These are phyloP conservation scores for Lithobates pipiens DNA, from an alignment of 2,797 vertebrate species.

Conservation along the genomic window DNA sequence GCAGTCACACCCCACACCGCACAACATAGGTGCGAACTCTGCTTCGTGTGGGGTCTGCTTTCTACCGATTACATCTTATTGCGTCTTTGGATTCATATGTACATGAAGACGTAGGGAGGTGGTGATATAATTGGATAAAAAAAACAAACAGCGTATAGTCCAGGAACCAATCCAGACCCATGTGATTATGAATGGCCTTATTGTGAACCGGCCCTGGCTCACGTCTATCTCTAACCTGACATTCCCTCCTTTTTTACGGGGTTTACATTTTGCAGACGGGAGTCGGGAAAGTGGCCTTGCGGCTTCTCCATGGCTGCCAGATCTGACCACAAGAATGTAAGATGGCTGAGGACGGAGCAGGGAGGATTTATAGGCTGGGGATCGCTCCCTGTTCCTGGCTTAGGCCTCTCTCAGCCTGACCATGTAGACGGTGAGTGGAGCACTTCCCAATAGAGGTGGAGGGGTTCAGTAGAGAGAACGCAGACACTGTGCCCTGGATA, in stretches of 20 bases:
- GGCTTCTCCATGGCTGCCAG: conserved; percentile 73
- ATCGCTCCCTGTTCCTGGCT: conserved; percentile 10
- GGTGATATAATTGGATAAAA: not conserved
- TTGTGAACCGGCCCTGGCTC: conserved; percentile 32
- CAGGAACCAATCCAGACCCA: conserved; percentile 3
- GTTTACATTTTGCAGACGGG: conserved; percentile 79
- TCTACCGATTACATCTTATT: not conserved
- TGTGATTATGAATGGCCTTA: conserved; percentile 44
- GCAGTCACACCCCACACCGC: too few relatives aligned
- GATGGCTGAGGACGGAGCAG: conserved; percentile 84
- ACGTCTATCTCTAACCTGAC: conserved; percentile 62
- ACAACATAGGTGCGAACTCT: not conserved
- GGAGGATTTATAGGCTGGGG: conserved; percentile 2
- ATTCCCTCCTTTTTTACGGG: conserved; percentile 71
- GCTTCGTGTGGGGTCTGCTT: not conserved
- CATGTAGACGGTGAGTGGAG: not conserved
- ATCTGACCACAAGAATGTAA: conserved; percentile 89
- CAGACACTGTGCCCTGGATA: conserved; percentile 16
- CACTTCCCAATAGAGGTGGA: conserved; percentile 9
- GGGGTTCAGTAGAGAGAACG: conserved; percentile 21
- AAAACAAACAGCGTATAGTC: not conserved
- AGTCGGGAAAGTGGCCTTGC: conserved; percentile 44
- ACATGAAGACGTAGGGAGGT: too few relatives aligned
- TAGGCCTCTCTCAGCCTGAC: too few relatives aligned
- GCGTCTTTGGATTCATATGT: not conserved